Base-by-base conservation (phyloP, 2,797 vertebrate species). In the Mus minutoides region DNA sequence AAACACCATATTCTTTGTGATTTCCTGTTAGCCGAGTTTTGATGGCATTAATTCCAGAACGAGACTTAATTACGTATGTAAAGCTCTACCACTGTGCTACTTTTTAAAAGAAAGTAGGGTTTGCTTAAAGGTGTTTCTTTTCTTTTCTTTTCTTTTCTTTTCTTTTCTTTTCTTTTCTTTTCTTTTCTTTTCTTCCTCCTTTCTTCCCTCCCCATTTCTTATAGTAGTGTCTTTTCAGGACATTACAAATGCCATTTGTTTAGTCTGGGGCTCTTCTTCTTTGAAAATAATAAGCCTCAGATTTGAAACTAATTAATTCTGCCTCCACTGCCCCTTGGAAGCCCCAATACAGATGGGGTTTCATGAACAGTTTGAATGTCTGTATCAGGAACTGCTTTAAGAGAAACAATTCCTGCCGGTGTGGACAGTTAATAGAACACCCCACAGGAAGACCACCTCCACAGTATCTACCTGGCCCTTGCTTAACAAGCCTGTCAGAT, bases 291-390 rank as follows among this genome's bases (percentile, higher is more conserved):
- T 52, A 56, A 34, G 31, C 92, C 60, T 96, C 58, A 75, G 43
- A 71, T 97, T 82, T 95, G 76, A 97, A 96, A 94, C 87, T 96
- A 97, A 97, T 97, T 94, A 97, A 97, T 97, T 96, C 97, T 88
- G 88, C 86, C 79, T 84, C 84, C 69, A 95, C 19, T 87, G 88
- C 87, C 84, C 46, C 88, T 96, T 97, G 79, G 94, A 97, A 97
- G 60, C 46, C 54, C 78, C 94, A 94, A n/a, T 92, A 91, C 95
- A 97, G 96, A 96, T 84, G 92, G 91, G 93, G 86, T 96, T 97
- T 97, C 96, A 97, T 97, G 96, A 96, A 95, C 96, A 96, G 60
- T 95, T 95, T 95, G 88, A 96, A 97, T 97, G 94, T 97, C 96
- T 97, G 54, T 97, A 94, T 97, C 94, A 95, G 95, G 91, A 94